A percentile compares a stretch with the other conserved stretches of the same genome.
These are phyloP conservation scores for Caenorhabditis zanzibari DNA, from an alignment of 2,888 invertebrate genomes.

Conservation along the genomic window DNA sequence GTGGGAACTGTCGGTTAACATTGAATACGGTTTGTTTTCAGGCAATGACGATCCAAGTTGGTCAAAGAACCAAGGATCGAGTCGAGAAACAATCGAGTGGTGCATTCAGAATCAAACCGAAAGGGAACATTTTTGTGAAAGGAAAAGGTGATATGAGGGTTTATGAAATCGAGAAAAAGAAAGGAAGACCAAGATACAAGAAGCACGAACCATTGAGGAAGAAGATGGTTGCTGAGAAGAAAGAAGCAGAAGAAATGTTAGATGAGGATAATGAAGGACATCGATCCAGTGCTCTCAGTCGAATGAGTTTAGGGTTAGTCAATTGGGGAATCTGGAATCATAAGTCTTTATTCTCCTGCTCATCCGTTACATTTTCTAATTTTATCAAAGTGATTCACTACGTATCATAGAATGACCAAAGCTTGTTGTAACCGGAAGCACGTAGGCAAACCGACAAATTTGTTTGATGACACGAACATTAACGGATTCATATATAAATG, in stretches of 20 bases:
- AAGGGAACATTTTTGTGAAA: constrained; percentile 53
- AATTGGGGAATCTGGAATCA: background rate
- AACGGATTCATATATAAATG: constrained; percentile 47
- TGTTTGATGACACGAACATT: constrained; percentile 44
- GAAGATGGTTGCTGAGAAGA: constrained; percentile 54
- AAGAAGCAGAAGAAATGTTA: constrained; percentile 58
- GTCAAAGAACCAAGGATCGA: constrained; percentile 70
- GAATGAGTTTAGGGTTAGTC: constrained; percentile 68
- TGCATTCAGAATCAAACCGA: constrained; percentile 53
- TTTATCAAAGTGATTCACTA: constrained; percentile 27
- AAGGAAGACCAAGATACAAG: constrained; percentile 53
- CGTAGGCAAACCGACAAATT: constrained; percentile 29
- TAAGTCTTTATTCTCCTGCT: background rate
- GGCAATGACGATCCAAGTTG: constrained; percentile 76
- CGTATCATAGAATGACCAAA: constrained; percentile 8
- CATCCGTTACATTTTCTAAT: constrained; percentile 1
- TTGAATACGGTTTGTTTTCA: constrained; percentile 2
- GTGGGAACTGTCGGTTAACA: constrained; percentile 38
- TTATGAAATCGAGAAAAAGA: constrained; percentile 60
- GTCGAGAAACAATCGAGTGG: constrained; percentile 71
- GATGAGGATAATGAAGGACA: constrained; percentile 61
- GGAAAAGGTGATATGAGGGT: constrained; percentile 61
- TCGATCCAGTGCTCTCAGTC: constrained; percentile 63
- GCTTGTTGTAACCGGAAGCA: constrained; percentile 50
- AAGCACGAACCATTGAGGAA: constrained; percentile 58